phyloP scores from a whole-genome alignment of 2,797 vertebrate genomes.

The Etheostoma perlongum region DNA sequence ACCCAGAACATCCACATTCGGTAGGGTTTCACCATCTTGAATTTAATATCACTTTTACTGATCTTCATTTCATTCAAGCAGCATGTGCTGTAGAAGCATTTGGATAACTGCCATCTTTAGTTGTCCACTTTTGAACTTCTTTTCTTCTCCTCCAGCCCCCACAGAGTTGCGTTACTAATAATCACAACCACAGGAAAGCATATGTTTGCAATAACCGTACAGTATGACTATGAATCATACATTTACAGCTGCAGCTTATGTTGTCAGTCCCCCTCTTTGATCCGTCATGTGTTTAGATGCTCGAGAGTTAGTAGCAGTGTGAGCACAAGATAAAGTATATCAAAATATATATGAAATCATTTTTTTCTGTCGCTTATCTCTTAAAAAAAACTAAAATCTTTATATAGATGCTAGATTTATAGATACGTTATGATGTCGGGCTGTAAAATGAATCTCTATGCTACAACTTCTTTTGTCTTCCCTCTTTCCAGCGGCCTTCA shows the following conservation, averaged over 20 bases:
- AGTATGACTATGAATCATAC: slow-evolving; percentile 47
- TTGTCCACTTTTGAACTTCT: slow-evolving; percentile 41
- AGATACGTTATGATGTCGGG: not conserved
- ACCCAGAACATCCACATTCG: slow-evolving; percentile 26
- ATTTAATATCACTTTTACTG: slow-evolving; percentile 48
- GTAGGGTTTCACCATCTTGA: slow-evolving; percentile 10
- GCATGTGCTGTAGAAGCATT: slow-evolving; percentile 26
- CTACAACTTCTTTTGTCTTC: slow-evolving; percentile 6
- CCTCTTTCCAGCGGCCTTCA: slow-evolving; percentile 92
- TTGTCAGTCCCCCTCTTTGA: slow-evolving; percentile 30
- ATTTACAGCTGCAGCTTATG: slow-evolving; percentile 37
- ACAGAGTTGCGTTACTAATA: slow-evolving; percentile 37
- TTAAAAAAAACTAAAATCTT: not conserved
- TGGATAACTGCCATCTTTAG: slow-evolving; percentile 46
- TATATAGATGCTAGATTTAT: not conserved
- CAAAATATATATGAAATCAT: not conserved
- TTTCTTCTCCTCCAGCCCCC: slow-evolving; percentile 26
- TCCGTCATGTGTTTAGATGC: slow-evolving; percentile 8
- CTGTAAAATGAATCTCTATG: not conserved
- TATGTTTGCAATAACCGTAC: slow-evolving; percentile 61
- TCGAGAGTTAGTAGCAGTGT: not conserved
- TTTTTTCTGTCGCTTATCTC: not conserved
- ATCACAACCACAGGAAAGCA: slow-evolving; percentile 51
- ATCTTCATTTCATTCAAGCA: slow-evolving; percentile 40
- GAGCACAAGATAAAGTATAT: not conserved